Base-by-base conservation (phyloP, 2,113 vertebrate species). In the Protobothrops flavoviridis region DNA sequence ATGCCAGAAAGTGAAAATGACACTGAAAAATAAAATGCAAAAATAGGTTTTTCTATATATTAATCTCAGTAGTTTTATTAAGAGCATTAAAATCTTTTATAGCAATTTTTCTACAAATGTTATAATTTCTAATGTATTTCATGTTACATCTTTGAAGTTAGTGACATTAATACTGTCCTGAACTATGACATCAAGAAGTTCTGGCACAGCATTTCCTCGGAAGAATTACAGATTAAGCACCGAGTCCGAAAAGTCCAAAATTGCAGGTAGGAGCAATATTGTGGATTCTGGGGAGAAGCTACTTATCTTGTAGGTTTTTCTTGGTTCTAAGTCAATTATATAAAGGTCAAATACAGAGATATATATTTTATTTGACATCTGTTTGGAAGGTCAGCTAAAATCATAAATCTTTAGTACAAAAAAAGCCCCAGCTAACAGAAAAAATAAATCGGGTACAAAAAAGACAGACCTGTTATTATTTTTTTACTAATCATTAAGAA, bases 101-200 rank as follows among this genome's bases (percentile, higher is more conserved):
- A 90, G 59, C 23, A 13, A 87, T 93, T 50, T 29, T 52, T 20
- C 86, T 64, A 29, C 39, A 89, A 92, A 43, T 33, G 15, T 13
- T 90, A n/a, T 81, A 20, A 81, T 74, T 91, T 57, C 24, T 29
- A 85, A 33, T 26, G 90, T 53, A 43, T 55, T 50, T 6, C 45
- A 48, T 45, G 0, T 87, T 94, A 0, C 50, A 90, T 94, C 93
- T 92, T 92, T 29, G 59, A 94, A 94, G 94, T 91, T 85, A 55
- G 29, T 17, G 93, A 39, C 95, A 59, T 95, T 96, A 96, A 94
- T 94, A 90, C 90, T 93, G 94, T 95, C 88, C 93, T 97, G 96
- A 97, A 98, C 95, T 94, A 99, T 99, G 99, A 99, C 98, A 3
- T 99, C 99, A 0, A 99, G 98, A 97, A 98, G 98, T 92, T 96